Base-by-base conservation (phyloP, 2,888 invertebrate species). In the Eueremaeus valkanovi region DNA sequence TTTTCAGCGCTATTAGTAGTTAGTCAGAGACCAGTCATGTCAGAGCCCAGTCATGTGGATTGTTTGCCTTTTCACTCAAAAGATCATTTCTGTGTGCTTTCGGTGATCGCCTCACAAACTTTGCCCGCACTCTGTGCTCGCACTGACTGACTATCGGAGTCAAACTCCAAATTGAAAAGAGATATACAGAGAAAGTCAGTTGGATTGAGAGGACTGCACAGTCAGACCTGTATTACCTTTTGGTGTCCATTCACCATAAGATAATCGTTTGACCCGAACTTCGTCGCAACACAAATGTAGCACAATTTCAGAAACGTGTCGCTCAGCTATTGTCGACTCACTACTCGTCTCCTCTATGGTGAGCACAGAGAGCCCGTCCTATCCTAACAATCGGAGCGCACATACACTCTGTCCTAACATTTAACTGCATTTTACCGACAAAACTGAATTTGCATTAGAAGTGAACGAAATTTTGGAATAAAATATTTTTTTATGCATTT, bases 231-330 rank as follows among this genome's bases (percentile, higher is more conserved):
- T 21, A 68, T 33, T 68, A 68, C 68, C 68, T 68, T 40, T 68
- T 68, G 68, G 68, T 68, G 68, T 68, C 68, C 68, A 40, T 40
- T 68, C 68, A 68, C 68, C 68, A 68, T n/a, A 68, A 68, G 68
- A 68, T 68, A 68, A 68, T 68, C 68, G 68, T 68, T 68, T 68
- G 68, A 68, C 68, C 68, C 40, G 36, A 31, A 68, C 6, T n/a
- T 33, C 31, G 63, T 3, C 31, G 6, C 9, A 55, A 55, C n/a
- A 31, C 31, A 29, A 61, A 16, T 61, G 27, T 27, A 29, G 66
- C 33, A 36, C 33, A 68, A 68, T 21, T 40, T 36, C 27, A 3
- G 31, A 61, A 31, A 61, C 61, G 29, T 61, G 61, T 61, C 61
- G 31, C 3, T 36, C 5, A n/a, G n/a, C 24, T 21, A 24, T 21